Evolutionary conservation across 2,797 vertebrate genomes (phyloP), one percentile per base, ranked within the genome.

Genomic region (Fringilla coelebs): DNA sequence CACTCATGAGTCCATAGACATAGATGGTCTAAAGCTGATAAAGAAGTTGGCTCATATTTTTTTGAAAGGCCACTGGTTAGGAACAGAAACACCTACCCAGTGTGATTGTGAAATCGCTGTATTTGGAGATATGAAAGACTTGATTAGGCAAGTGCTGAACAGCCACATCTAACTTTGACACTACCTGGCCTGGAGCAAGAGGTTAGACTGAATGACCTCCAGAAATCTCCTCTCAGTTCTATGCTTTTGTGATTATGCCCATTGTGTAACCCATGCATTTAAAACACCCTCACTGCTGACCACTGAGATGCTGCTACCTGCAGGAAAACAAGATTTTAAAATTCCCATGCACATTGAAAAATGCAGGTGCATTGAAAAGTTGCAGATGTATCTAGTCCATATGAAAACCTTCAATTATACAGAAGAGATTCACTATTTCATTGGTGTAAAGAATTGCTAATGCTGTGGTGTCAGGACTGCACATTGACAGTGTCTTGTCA

Each of bases 401-500:
- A 68, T 17, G 29, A 75, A 93, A 94, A 52, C 74, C 24, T 70
- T 87, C 20, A 62, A 2, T 52, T 62, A 86, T 2, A 75, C n/a
- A 63, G 41, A 80, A 78, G 19, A 48, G 31, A 86, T 61, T 76
- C 4, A 48, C 32, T 82, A 41, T 57, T 85, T 82, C 45, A 55
- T 32, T 57, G 36, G 52, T 25, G 65, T 60, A 85, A 71, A 83
- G 31, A 82, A 84, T 32, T 65, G 40, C 74, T 84, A 93, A 68
- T 87, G 45, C 71, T 82, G 13, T 65, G 34, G 61, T 91, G 57
- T 87, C 85, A 76, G 46, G 45, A 93, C 32, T 88, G 40, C 57
- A 54, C 43, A 76, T 38, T 58, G 71, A 85, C 57, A 90, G 60
- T 20, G 43, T 60, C n/a, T 92, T 91, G 90, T 91, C 85, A 96